Evolutionary conservation across 53 echinoderm and acorn worm genomes (phyloP).

Genomic region (Paracentrotus lividus): DNA sequence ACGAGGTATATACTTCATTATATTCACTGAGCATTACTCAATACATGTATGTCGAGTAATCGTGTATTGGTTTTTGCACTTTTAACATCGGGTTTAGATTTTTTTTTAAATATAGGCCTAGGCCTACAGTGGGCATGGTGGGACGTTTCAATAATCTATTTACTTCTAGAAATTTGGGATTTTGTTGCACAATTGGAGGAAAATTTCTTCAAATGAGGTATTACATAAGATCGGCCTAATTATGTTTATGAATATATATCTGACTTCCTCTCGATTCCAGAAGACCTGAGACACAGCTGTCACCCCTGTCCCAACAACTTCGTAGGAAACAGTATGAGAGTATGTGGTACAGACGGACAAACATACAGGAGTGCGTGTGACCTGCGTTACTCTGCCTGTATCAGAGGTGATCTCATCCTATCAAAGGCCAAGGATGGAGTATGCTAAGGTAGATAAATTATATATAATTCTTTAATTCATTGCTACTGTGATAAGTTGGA

Average conservation of each 20-base stretch:
- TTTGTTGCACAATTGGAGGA: no score
- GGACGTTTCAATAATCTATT: no score
- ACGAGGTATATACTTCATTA: no score
- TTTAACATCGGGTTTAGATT: no score
- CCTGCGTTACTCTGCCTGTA: conserved; percentile 60
- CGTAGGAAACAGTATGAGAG: not conserved
- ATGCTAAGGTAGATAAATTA: conserved; percentile 21
- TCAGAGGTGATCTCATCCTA: conserved; percentile 30
- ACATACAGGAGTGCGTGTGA: conserved; percentile 57
- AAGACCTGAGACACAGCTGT: conserved; percentile 41
- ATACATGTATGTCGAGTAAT: no score
- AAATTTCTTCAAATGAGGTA: no score
- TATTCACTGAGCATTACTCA: no score
- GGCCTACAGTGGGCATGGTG: no score
- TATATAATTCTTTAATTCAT: not conserved
- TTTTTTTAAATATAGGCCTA: no score
- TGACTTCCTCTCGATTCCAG: conserved; percentile 12
- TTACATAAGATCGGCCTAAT: no score
- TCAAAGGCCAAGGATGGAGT: conserved; percentile 35
- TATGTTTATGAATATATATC: not conserved
- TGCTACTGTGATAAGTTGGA: not conserved
- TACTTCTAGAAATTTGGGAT: no score
- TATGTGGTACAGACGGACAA: conserved; percentile 55
- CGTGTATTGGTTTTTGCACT: no score
- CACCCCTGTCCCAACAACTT: conserved; percentile 39